Conservation (phyloP, 2,888 invertebrate species). For the Xanthorhoe designata region DNA sequence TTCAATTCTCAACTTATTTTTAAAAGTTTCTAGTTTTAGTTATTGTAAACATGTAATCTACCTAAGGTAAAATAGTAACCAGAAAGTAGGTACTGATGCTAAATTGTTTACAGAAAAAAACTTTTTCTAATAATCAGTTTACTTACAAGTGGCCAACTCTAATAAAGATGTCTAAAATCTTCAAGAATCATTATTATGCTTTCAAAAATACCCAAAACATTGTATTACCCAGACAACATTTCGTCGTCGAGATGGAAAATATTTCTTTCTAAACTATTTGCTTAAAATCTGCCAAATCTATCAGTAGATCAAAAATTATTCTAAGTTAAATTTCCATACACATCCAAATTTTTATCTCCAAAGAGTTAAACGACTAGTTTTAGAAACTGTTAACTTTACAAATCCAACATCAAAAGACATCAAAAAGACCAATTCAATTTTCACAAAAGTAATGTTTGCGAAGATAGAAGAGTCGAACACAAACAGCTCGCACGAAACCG, state of each 20-base stretch:
- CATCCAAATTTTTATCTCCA: slow-evolving; percentile 16
- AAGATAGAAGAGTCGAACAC: neutral
- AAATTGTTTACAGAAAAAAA: slow-evolving; percentile 3
- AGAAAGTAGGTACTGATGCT: neutral
- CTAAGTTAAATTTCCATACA: slow-evolving; percentile 11
- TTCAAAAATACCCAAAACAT: slow-evolving; percentile 3
- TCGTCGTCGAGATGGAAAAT: slow-evolving; percentile 13
- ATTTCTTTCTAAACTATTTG: slow-evolving; percentile 4
- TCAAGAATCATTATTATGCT: neutral
- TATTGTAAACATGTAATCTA: neutral
- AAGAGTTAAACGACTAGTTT: slow-evolving; percentile 26
- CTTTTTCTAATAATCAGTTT: slow-evolving; percentile 5
- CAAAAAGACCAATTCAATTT: slow-evolving; percentile 21
- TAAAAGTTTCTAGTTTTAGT: slow-evolving; percentile 5
- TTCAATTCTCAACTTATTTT: slow-evolving; percentile 21
- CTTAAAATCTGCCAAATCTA: slow-evolving; percentile 1
- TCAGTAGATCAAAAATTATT: slow-evolving; percentile 10
- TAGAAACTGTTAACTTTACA: slow-evolving; percentile 34
- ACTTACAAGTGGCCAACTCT: slow-evolving; percentile 15
- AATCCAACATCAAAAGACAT: slow-evolving; percentile 26
- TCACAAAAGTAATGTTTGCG: slow-evolving; percentile 39
- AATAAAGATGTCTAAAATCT: slow-evolving; percentile 28
- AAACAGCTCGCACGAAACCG: neutral
- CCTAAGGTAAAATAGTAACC: neutral
- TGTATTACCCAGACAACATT: slow-evolving; percentile 17